Evolutionary conservation across 2,113 vertebrate genomes (phyloP), one percentile per base, ranked within the genome.

Genomic region (Aythya baeri): DNA sequence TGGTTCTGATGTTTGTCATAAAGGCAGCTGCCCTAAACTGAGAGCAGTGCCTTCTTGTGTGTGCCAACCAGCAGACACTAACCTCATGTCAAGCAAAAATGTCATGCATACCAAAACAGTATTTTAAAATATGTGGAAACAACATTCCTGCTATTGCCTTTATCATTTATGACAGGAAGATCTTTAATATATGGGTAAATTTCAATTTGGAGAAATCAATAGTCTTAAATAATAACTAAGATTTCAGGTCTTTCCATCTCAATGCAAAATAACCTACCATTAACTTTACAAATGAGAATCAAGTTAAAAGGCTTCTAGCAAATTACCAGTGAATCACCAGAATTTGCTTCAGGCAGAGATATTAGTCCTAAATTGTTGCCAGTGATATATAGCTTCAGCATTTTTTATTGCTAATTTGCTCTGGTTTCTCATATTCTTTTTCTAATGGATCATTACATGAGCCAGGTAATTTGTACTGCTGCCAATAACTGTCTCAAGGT

Each of bases 241-340:
- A 90, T 93, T 86, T 88, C 54, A 86, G 58, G 58, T 92, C 91
- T 97, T 96, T 96, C 96, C 85, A 71, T 97, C 92, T 93, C 75
- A 93, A 72, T 85, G 77, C 61, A 94, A 79, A 96, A 96, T 90
- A 97, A 92, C 79, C 89, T 81, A 73, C 72, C 82, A 93, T 97
- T 97, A 95, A 93, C 91, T 95, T 96, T 94, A 95, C 74, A 95
- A 94, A 96, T 97, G 88, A 89, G 90, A 90, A 94, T 58, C 54
- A 90, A 97, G 91, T 86, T 97, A 94, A 97, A 96, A 97, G 88
- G 84, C 85, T 95, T 88, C 94, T 80, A 93, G 93, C 38, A 95
- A 97, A 95, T 96, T 83, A 95, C 75, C 86, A 93, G 70, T 94
- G 93, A 96, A 96, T 96, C 96, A 96, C 88, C 75, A 94, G 87